Percentiles rank a stretch among this genome's conserved stretches.
Conservation (phyloP, 2,888 invertebrate species). For the Philhelius pedissequus region DNA sequence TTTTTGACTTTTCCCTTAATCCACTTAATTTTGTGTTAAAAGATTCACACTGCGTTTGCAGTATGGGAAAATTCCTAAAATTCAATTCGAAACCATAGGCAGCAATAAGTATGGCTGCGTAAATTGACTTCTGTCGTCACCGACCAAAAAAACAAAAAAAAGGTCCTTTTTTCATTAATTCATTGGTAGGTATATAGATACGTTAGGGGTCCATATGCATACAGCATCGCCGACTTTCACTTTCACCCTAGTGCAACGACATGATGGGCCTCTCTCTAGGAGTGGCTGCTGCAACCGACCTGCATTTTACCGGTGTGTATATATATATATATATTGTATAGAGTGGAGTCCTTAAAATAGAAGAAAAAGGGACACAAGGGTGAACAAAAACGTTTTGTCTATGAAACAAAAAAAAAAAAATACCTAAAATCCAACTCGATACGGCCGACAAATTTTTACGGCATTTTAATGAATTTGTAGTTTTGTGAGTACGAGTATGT, state of each 20-base stretch:
- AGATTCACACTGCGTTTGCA: slow-evolving; percentile 61
- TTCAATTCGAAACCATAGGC: slow-evolving; percentile 12
- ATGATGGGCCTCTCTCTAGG: slow-evolving; percentile 41
- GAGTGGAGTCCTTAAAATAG: slow-evolving; percentile 50
- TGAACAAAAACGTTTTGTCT: slow-evolving; percentile 31
- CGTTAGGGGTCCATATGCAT: slow-evolving; percentile 1
- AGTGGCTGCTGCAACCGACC: slow-evolving; percentile 52
- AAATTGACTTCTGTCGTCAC: slow-evolving; percentile 68
- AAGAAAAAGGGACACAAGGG: slow-evolving; percentile 31
- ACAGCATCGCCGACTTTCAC: slow-evolving; percentile 65
- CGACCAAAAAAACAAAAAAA: slow-evolving; percentile 26
- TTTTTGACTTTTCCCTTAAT: slow-evolving; percentile 62
- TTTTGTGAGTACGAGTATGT: slow-evolving; percentile 44
- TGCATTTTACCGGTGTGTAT: slow-evolving; percentile 40
- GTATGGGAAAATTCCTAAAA: slow-evolving; percentile 42
- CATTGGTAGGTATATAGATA: background rate
- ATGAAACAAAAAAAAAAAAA: slow-evolving; percentile 14
- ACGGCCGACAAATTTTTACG: slow-evolving; percentile 70
- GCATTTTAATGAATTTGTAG: slow-evolving; percentile 71
- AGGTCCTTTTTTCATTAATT: slow-evolving; percentile 24
- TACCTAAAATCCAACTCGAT: slow-evolving; percentile 33
- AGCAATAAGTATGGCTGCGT: slow-evolving; percentile 51
- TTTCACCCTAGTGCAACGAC: slow-evolving; percentile 46
- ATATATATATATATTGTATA: background rate
- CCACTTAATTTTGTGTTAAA: slow-evolving; percentile 62